phyloP scores from a whole-genome alignment of 2,888 invertebrate genomes.

The Apodemia hepburni region DNA sequence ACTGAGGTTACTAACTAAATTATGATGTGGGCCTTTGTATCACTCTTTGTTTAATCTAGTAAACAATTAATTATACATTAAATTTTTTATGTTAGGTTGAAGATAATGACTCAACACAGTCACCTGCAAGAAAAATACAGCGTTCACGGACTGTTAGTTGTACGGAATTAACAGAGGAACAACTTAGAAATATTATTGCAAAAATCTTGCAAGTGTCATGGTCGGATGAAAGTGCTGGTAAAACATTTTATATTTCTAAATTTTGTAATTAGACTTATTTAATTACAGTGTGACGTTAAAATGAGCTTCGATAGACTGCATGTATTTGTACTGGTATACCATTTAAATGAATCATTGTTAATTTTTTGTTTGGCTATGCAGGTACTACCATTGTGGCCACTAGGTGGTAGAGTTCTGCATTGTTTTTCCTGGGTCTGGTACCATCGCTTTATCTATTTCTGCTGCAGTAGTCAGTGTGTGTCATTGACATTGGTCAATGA shows the following conservation, averaged over 20 bases:
- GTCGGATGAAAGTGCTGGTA: slow-evolving; percentile 80
- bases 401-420: no score
- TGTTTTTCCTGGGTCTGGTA: no score
- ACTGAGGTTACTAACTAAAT: no score
- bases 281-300: no score
- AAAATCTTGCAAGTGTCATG: slow-evolving; percentile 87
- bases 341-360: not conserved
- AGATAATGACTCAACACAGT: slow-evolving; percentile 66
- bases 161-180: slow-evolving; percentile 83
- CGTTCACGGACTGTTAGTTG: slow-evolving; percentile 70
- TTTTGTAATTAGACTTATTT: not conserved
- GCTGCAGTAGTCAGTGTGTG: no score
- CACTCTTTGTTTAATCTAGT: not conserved
- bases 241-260: slow-evolving; percentile 22
- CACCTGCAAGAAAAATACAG: slow-evolving; percentile 65
- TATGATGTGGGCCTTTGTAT: no score
- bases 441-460: no score
- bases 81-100: slow-evolving; percentile 61
- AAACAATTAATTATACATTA: not conserved
- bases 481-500: no score
- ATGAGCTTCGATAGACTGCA: not conserved
- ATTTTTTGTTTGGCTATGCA: no score
- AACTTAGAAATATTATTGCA: slow-evolving; percentile 82
- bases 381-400: no score
- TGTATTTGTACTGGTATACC: not conserved